These are phyloP conservation scores for Ditylenchus dipsaci DNA, from an alignment of 1,140 invertebrate genomes.

Conservation along the genomic window DNA sequence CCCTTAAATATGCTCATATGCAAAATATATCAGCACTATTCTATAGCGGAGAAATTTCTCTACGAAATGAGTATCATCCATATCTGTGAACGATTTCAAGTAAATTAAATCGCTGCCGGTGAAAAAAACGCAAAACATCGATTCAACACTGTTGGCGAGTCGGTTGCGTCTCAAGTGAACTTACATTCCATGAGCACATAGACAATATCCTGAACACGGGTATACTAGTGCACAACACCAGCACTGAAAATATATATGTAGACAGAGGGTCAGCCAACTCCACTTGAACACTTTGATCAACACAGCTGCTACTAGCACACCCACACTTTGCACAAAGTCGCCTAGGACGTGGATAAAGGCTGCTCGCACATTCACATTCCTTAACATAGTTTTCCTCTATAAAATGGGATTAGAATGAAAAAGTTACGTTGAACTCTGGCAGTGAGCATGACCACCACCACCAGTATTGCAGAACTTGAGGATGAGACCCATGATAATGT, in stretches of 20 bases:
- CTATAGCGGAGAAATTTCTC: too few relatives aligned
- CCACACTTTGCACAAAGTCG: conserved; percentile 91
- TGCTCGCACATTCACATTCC: conserved; percentile 91
- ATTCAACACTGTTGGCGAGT: too few relatives aligned
- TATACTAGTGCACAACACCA: conserved; percentile 68
- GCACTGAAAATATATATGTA: conserved; percentile 89
- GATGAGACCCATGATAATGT: conserved; percentile 64
- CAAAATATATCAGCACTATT: too few relatives aligned
- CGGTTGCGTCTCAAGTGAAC: too few relatives aligned
- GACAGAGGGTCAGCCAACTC: conserved; percentile 91
- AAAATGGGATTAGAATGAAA: too few relatives aligned
- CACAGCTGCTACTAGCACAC: conserved; percentile 85
- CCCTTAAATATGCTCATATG: too few relatives aligned
- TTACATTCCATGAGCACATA: conserved; percentile 24
- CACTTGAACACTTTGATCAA: conserved; percentile 63
- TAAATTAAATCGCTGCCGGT: too few relatives aligned
- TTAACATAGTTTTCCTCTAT: too few relatives aligned
- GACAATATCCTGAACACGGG: conserved; percentile 25
- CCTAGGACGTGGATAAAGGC: conserved; percentile 95
- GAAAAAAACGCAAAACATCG: too few relatives aligned
- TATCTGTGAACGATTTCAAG: too few relatives aligned
- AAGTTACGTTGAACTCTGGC: conserved; percentile 1
- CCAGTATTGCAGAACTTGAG: conserved; percentile 71
- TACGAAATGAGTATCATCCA: too few relatives aligned
- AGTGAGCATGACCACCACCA: conserved; percentile 64